Evolutionary conservation across 2,797 vertebrate species (phyloP).

Genomic region (Lerista edwardsae): DNA sequence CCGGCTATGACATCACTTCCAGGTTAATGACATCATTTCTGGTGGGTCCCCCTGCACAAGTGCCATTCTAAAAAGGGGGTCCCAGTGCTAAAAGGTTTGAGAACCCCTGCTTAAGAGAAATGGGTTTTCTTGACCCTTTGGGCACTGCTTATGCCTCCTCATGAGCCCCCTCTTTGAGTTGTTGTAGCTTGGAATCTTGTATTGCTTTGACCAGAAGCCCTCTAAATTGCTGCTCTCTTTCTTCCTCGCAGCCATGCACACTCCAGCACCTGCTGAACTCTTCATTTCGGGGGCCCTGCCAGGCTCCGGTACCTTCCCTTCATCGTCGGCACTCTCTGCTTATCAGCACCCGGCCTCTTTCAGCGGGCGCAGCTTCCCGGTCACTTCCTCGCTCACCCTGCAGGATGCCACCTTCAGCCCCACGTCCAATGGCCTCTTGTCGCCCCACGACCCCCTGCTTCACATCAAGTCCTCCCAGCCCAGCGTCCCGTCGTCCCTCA

Average conservation of each 20-base stretch:
- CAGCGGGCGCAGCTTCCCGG: conserved; percentile 91
- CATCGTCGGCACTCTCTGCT: conserved; percentile 92
- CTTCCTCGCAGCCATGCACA: conserved; percentile 88
- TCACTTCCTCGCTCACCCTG: conserved; percentile 86
- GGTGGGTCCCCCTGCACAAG: no score
- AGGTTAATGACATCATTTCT: no score
- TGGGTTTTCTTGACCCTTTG: not conserved
- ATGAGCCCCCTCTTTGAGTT: not conserved
- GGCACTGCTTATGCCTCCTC: not conserved
- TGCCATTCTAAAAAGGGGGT: no score
- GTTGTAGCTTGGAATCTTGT: not conserved
- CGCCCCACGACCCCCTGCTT: conserved; percentile 91
- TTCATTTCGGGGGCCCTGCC: conserved; percentile 95
- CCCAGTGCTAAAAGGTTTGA: no score
- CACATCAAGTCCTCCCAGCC: conserved; percentile 91
- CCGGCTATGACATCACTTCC: no score
- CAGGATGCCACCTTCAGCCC: conserved; percentile 95
- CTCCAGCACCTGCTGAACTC: conserved; percentile 91
- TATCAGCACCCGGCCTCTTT: conserved; percentile 96
- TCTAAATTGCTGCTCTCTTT: not conserved
- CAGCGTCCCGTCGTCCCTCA: conserved; percentile 83
- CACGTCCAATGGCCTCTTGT: conserved; percentile 92
- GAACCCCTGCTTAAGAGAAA: no score
- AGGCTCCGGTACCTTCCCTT: conserved; percentile 91
- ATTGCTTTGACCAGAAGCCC: not conserved